These are phyloP conservation scores for Mirounga angustirostris DNA, from an alignment of 2,113 vertebrate genomes.

Conservation along the genomic window DNA sequence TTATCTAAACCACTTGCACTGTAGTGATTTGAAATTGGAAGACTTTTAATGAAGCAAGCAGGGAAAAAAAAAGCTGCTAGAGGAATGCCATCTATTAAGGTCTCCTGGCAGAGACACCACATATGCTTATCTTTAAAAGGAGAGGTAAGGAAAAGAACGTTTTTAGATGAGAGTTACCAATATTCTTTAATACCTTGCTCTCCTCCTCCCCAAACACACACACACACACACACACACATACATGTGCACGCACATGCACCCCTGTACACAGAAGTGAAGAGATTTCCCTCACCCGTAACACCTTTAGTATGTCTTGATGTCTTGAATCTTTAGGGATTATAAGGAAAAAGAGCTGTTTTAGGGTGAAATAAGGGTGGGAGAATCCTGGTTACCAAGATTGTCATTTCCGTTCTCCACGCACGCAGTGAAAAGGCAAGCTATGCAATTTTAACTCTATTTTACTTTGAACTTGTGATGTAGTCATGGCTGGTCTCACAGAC, in stretches of 20 bases:
- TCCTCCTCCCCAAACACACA: no score
- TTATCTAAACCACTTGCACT: not conserved
- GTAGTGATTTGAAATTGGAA: constrained; percentile 17
- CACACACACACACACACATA: not conserved
- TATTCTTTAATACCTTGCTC: not conserved
- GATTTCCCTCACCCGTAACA: not conserved
- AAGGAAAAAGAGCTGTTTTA: not conserved
- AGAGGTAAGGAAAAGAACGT: not conserved
- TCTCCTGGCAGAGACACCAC: not conserved
- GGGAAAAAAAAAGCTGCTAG: not conserved
- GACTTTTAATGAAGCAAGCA: constrained; percentile 39
- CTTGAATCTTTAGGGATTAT: not conserved
- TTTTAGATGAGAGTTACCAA: not conserved
- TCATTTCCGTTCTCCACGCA: not conserved
- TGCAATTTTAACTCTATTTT: not conserved
- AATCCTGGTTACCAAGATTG: not conserved
- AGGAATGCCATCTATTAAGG: not conserved
- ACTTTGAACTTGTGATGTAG: not conserved
- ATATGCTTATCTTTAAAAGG: not conserved
- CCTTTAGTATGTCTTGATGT: not conserved
- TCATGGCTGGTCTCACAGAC: not conserved
- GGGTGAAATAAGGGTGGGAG: not conserved
- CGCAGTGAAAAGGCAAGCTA: not conserved
- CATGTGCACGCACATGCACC: accelerated
- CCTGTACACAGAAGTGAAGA: not conserved